phyloP scores from a whole-genome alignment of 2,888 invertebrate genomes.

The Onchidella celtica region DNA sequence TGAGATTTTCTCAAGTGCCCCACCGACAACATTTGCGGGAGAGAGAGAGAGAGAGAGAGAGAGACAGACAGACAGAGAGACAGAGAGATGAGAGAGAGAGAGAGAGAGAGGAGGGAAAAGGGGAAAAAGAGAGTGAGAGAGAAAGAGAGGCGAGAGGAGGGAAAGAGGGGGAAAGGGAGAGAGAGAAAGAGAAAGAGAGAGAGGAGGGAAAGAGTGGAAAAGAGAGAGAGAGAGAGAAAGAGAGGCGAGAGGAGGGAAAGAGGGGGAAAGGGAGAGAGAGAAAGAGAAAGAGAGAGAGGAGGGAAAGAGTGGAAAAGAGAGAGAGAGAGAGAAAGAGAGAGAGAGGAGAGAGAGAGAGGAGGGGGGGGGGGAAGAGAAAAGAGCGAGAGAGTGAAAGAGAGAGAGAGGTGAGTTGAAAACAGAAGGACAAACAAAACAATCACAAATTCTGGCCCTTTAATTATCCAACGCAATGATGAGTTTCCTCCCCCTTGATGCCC shows the following conservation, averaged over 20 bases:
- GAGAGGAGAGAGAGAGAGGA: neutral
- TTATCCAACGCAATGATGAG: too few relatives aligned
- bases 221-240: neutral
- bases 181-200: neutral
- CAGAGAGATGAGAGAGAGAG: neutral
- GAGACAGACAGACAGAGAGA: neutral
- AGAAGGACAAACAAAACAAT: too few relatives aligned
- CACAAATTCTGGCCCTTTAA: too few relatives aligned
- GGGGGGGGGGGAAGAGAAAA: neutral
- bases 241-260: neutral
- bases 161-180: neutral
- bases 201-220: neutral
- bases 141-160: neutral
- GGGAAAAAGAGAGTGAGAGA: neutral
- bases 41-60: neutral
- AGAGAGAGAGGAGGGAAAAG: neutral
- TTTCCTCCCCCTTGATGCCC: too few relatives aligned
- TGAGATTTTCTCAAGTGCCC: too few relatives aligned
- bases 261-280: neutral
- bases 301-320: neutral
- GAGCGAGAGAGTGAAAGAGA: too few relatives aligned
- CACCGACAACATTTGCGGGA: too few relatives aligned
- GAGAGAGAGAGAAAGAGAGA: neutral
- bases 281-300: neutral
- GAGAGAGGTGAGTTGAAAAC: neutral